Percentiles rank a stretch among this genome's conserved stretches.
Conservation (phyloP, 2,888 invertebrate genomes). For the Diarsia brunnea region DNA sequence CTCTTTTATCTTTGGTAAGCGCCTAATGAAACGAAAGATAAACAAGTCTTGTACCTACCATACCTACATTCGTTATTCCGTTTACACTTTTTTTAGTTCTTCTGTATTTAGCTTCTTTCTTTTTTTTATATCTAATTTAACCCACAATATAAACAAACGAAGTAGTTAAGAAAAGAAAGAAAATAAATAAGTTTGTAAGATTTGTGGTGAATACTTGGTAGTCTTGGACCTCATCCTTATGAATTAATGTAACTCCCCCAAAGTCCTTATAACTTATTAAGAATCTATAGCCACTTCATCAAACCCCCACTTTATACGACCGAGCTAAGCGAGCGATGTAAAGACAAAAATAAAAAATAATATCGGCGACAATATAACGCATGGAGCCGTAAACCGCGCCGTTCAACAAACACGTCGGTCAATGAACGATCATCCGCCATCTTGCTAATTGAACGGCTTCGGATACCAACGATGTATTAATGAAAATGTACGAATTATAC, state of each 20-base stretch:
- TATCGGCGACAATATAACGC: constrained; percentile 77
- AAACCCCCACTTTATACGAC: constrained; percentile 35
- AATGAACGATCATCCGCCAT: constrained; percentile 76
- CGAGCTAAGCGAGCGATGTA: constrained; percentile 54
- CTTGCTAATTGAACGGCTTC: constrained; percentile 71
- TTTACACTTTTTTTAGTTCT: neutral
- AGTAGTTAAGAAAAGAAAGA: no score
- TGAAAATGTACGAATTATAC: constrained; percentile 66
- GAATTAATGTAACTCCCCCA: neutral
- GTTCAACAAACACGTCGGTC: constrained; percentile 73
- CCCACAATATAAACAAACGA: neutral
- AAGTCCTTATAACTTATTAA: neutral
- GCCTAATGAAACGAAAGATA: constrained; percentile 23
- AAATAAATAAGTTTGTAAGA: no score
- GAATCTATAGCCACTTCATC: constrained; percentile 29
- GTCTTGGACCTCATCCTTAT: neutral
- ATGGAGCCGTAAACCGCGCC: constrained; percentile 77
- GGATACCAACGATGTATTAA: constrained; percentile 56
- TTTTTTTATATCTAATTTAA: neutral
- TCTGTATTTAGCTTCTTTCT: neutral
- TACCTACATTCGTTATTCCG: neutral
- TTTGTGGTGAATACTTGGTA: neutral
- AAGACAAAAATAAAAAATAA: constrained; percentile 73
- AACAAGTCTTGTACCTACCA: neutral
- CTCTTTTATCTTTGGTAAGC: constrained; percentile 15